A percentile compares a stretch with the other conserved stretches of the same genome.
These are phyloP conservation scores for Onychomys torridus DNA, from an alignment of 2,797 vertebrate genomes.

Conservation along the genomic window DNA sequence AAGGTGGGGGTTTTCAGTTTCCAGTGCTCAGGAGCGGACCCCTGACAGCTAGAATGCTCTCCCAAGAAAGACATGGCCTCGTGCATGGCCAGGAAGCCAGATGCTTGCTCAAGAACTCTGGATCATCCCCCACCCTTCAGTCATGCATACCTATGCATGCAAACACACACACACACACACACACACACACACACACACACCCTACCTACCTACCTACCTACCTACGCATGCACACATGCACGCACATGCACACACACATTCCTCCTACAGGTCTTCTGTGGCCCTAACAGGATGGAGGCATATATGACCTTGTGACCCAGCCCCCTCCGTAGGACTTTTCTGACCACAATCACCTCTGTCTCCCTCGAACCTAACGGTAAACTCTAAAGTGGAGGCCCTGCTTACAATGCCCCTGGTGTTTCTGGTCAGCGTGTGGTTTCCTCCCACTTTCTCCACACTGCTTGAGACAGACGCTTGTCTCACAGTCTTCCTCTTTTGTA, in stretches of 20 bases:
- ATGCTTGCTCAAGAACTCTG: background rate
- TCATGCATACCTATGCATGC: background rate
- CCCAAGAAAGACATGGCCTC: background rate
- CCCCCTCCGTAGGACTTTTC: background rate
- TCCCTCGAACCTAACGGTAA: background rate
- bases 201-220: too few relatives aligned
- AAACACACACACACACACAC: background rate
- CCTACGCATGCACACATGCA: too few relatives aligned
- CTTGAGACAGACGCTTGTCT: background rate
- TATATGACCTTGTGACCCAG: background rate
- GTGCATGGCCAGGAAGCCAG: accelerated
- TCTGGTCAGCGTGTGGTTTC: background rate
- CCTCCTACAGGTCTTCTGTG: background rate
- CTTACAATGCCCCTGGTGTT: background rate
- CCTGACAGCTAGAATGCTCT: background rate
- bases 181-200: background rate
- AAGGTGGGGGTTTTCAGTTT: constrained; percentile 16
- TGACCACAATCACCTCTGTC: background rate
- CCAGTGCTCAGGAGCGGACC: constrained; percentile 33
- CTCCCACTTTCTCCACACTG: background rate
- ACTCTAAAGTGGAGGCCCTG: background rate
- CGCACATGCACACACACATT: background rate
- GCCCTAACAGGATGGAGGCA: background rate
- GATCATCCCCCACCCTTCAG: background rate
- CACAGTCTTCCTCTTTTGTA: background rate